These are phyloP conservation scores for Limnephilus auricula DNA, from an alignment of 2,888 invertebrate species.

Conservation along the genomic window DNA sequence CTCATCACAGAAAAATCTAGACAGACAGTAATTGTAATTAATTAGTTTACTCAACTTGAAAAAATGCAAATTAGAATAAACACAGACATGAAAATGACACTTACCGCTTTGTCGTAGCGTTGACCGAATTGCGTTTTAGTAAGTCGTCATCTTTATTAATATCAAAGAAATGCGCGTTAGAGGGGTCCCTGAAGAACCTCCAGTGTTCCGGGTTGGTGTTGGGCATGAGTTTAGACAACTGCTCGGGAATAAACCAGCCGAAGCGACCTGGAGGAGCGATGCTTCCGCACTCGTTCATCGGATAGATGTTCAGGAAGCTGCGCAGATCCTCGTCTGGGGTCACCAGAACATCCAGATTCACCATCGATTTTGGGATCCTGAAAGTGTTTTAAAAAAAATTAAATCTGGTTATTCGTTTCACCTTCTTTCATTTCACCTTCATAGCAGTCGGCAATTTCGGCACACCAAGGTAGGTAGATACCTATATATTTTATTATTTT, in stretches of 20 bases:
- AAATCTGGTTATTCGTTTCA: background rate
- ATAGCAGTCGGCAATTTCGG: no score
- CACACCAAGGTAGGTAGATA: no score
- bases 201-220: slow-evolving; percentile 74
- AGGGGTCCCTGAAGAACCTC: slow-evolving; percentile 75
- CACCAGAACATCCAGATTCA: slow-evolving; percentile 86
- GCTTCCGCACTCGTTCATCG: slow-evolving; percentile 76
- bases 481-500: background rate
- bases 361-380: slow-evolving; percentile 75
- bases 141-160: slow-evolving; percentile 70
- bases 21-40: slow-evolving; percentile 6
- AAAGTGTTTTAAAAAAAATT: slow-evolving; percentile 53
- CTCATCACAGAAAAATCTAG: slow-evolving; percentile 74
- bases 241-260: slow-evolving; percentile 81
- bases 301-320: slow-evolving; percentile 71
- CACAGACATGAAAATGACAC: slow-evolving; percentile 47
- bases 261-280: slow-evolving; percentile 78
- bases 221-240: slow-evolving; percentile 68
- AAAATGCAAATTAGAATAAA: slow-evolving; percentile 3
- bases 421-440: no score
- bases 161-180: slow-evolving; percentile 75
- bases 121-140: slow-evolving; percentile 68
- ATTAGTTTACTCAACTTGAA: background rate
- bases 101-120: slow-evolving; percentile 68
- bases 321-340: slow-evolving; percentile 79